Evolutionary conservation across 2,113 vertebrate species (phyloP), one percentile per base, ranked within the genome.

Genomic region (Trematomus loennbergii): DNA sequence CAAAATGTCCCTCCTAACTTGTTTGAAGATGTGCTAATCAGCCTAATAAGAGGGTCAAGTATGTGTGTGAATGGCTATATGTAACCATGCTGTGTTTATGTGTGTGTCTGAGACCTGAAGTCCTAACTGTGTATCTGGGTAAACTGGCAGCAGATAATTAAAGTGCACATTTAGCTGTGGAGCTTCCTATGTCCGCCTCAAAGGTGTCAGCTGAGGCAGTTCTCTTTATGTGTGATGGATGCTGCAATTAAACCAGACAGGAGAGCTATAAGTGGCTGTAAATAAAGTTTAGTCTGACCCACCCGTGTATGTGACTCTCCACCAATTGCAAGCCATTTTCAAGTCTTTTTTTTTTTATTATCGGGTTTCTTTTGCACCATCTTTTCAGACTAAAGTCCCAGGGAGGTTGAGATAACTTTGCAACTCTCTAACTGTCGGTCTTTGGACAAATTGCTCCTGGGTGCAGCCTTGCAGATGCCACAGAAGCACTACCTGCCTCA

Each of bases 61-160:
- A 5, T 43, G 18, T 61, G 29, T 48, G 55, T 59, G 58, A 53
- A 55, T 55, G n/a, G n/a, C 6, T 83, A 11, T 17, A 13, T 69
- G 25, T 61, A 52, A 33, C 5, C 25, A 10, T 16, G 10, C 16
- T 64, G 69, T 72, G 69, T 64, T n/a, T 68, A 3, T 62, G 36
- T 74, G 62, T 66, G 17, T 18, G 62, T 60, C 1, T 55, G n/a
- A 36, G 72, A 76, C 63, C 70, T 75, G 48, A 50, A 62, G 79
- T 60, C 49, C 50, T 57, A 52, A 54, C 61, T 17, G 25, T 67
- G 78, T 58, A 29, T 81, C 29, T 20, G 48, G 40, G 48, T 65
- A 69, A 78, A 83, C 77, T 81, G 90, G 72, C 84, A 92, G 84
- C 48, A 53, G 82, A 82, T 93, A 90, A 94, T 94, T 93, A 94